A percentile compares a stretch with the other conserved stretches of the same genome.
Evolutionary conservation across 2,113 vertebrate genomes (phyloP).

Genomic region (Anas platyrhynchos): DNA sequence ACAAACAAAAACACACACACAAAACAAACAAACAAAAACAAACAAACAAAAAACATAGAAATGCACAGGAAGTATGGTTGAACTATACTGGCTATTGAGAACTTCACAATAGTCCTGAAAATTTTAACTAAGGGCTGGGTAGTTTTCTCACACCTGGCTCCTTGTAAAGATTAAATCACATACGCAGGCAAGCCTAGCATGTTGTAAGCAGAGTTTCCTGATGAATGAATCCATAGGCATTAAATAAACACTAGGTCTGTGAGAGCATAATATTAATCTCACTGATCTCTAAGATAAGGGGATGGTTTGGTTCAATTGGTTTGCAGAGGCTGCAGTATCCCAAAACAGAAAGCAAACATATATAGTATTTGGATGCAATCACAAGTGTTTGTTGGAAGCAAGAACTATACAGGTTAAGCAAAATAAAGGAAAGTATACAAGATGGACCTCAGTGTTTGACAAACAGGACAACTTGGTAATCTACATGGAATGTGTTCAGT

Average conservation of each 20-base stretch:
- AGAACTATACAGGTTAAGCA: neutral
- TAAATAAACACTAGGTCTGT: neutral
- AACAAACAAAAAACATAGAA: neutral
- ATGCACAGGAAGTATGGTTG: neutral
- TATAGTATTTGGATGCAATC: neutral
- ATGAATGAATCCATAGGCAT: neutral
- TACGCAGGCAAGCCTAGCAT: neutral
- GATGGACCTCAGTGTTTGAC: too few relatives aligned
- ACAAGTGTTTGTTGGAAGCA: neutral
- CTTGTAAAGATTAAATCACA: neutral
- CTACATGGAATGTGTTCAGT: neutral
- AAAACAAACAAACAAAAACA: too few relatives aligned
- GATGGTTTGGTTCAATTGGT: accelerated
- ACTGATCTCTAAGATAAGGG: neutral
- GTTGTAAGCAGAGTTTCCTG: neutral
- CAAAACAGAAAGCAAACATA: neutral
- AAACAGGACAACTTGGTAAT: neutral
- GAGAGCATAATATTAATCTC: neutral
- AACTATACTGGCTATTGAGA: neutral
- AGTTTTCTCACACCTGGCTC: neutral
- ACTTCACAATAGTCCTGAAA: neutral
- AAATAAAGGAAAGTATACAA: neutral
- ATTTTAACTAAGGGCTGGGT: neutral
- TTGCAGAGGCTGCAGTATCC: neutral
- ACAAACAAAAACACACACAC: too few relatives aligned